Evolutionary conservation across 1,140 invertebrate genomes (phyloP).

Genomic region (Eriosoma lanigerum): DNA sequence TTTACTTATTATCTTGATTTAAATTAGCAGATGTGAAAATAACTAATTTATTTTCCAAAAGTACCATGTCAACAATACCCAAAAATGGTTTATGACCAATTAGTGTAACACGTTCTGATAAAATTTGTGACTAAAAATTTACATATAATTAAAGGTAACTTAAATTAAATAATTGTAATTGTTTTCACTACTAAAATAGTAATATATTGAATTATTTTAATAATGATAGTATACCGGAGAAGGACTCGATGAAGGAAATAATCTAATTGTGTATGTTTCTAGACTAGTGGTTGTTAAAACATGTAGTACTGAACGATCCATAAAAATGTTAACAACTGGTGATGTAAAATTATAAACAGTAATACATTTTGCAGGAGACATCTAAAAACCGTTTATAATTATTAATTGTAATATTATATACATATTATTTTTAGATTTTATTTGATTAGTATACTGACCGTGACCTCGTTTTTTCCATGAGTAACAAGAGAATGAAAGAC

Average conservation of each 20-base stretch:
- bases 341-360: constrained; percentile 70
- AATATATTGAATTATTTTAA: neutral
- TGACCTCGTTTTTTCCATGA: constrained; percentile 31
- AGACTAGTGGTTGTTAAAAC: constrained; percentile 75
- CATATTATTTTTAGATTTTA: neutral
- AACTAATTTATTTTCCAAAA: constrained; percentile 66
- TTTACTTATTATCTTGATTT: constrained; percentile 34
- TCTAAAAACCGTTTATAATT: constrained; percentile 51
- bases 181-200: too few relatives aligned
- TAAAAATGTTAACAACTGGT: constrained; percentile 66
- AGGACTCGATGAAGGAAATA: constrained; percentile 60
- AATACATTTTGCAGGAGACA: constrained; percentile 55
- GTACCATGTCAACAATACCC: constrained; percentile 68
- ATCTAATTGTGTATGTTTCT: constrained; percentile 74
- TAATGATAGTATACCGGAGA: neutral
- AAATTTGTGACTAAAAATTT: constrained; percentile 36
- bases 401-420: too few relatives aligned
- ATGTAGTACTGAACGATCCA: constrained; percentile 72
- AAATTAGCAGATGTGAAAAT: constrained; percentile 67
- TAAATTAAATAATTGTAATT: too few relatives aligned
- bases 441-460: constrained; percentile 6
- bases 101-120: constrained; percentile 67
- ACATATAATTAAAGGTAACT: too few relatives aligned
- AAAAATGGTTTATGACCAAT: constrained; percentile 74
- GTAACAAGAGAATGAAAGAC: constrained; percentile 63